Evolutionary conservation across 2,888 invertebrate genomes (phyloP).

Genomic region (Drosophila helvetica): DNA sequence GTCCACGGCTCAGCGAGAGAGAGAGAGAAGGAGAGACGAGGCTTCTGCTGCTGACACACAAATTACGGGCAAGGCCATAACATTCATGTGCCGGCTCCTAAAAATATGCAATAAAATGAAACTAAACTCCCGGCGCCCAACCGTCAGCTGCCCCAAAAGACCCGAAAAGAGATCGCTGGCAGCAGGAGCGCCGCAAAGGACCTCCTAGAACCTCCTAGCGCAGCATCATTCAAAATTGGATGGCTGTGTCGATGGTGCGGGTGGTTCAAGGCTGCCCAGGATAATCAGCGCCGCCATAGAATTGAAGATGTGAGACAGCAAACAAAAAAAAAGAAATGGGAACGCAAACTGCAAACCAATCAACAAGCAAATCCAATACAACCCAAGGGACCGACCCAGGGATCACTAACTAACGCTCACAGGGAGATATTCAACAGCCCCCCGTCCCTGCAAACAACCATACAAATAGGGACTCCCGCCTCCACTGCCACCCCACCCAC

Average conservation of each 20-base stretch:
- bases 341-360: conserved; percentile 62
- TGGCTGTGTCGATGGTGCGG: neutral
- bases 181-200: conserved; percentile 7
- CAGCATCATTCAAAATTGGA: conserved; percentile 8
- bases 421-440: conserved; percentile 7
- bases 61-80: conserved; percentile 68
- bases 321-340: conserved; percentile 13
- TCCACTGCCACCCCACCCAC: conserved; percentile 3
- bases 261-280: conserved; percentile 18
- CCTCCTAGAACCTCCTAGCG: conserved; percentile 3
- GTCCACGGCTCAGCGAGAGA: neutral
- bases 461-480: conserved; percentile 2
- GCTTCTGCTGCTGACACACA: conserved; percentile 61
- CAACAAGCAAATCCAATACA: conserved; percentile 75
- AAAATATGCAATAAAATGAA: conserved; percentile 57
- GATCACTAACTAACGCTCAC: conserved; percentile 61
- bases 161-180: neutral
- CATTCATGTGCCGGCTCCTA: conserved; percentile 63
- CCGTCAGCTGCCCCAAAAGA: conserved; percentile 37
- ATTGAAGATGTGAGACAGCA: neutral
- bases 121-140: conserved; percentile 45
- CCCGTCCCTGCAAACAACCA: conserved; percentile 6
- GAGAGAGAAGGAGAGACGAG: too few species aligned
- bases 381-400: conserved; percentile 56
- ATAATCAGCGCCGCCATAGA: conserved; percentile 50